Base-by-base conservation (phyloP, 37 sponge, comb jelly and placozoan genomes). In the Diacarnus erythraeanus region DNA sequence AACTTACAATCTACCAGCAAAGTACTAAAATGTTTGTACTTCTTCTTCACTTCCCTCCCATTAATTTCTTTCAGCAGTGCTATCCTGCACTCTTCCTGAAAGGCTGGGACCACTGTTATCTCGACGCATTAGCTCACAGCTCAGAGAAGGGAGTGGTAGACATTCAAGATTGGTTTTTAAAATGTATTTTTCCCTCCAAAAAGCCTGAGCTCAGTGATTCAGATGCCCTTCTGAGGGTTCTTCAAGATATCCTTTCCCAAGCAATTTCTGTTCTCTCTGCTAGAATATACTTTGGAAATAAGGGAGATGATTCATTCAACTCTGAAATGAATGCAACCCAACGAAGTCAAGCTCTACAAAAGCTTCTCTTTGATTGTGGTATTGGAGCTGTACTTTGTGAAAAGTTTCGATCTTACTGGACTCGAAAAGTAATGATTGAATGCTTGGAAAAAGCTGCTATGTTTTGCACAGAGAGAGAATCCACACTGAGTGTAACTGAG, bases 31-130 rank as follows among this genome's bases (percentile, higher is more conserved):
- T 88, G 33, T 89, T 87, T 74, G 79, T 96, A 17, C 44, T 96
- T 31, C 76, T 96, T 31, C 93, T 96, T 2, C 91, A 94, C 77
- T 94, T 88, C 36, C 89, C 95, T 12, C 83, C 91, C n/a, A 57
- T 85, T 0, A 39, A 81, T 23, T 88, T 90, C 57, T 83, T 73
- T 34, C 56, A 86, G 0, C 72, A 86, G 2, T 88, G 96, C 70
- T 96, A 96, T 64, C 96, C 93, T 15, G 77, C 93, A 26, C 61
- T 84, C 30, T 96, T 96, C 75, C 90, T 96, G 73, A 65, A 87
- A 61, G 93, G 96, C 8, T 96, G 96, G 96, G 88, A 90, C 37
- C 90, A 90, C 67, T 78, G 34, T 29, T 96, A 92, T 70, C 79
- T 92, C 15, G 96, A 96, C 68, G 65, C 88, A 0, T 76, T 87